Percentiles rank a stretch among this genome's conserved stretches.
These are phyloP conservation scores for Gulo gulo DNA, from an alignment of 2,113 vertebrate genomes.

Conservation along the genomic window DNA sequence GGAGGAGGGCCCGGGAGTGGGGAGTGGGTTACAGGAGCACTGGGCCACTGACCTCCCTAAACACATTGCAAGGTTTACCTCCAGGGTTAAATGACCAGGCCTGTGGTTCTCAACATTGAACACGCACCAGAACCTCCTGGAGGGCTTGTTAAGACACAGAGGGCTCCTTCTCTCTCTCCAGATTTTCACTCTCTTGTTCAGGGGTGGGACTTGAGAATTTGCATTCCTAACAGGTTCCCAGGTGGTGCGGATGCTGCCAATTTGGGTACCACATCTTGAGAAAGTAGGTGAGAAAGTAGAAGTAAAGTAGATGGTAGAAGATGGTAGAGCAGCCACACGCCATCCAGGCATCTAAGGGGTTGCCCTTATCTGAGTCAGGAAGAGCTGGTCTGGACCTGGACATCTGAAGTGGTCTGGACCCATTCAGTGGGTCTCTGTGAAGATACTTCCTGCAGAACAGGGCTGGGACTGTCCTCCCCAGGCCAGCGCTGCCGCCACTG, in stretches of 20 bases:
- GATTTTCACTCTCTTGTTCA: background rate
- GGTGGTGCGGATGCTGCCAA: background rate
- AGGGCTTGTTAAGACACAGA: background rate
- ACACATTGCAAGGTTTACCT: rapidly evolving
- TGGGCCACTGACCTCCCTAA: background rate
- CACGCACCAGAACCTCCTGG: background rate
- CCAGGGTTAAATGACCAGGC: no score
- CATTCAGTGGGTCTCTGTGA: rapidly evolving
- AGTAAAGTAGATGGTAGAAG: no score
- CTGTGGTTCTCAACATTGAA: background rate
- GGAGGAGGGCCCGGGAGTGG: rapidly evolving
- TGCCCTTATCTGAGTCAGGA: background rate
- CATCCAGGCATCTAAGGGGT: background rate
- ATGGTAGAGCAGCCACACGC: no score
- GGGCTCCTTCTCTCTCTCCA: background rate
- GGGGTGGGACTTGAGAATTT: background rate
- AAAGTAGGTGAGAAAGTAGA: background rate
- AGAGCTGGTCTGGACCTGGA: background rate
- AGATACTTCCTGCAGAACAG: background rate
- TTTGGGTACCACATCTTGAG: background rate
- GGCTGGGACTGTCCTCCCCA: rapidly evolving
- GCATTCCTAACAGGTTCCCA: background rate
- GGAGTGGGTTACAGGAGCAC: rapidly evolving
- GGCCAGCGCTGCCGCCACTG: rapidly evolving
- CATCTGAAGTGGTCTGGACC: background rate